These are phyloP conservation scores for Chaetops frenatus DNA, from an alignment of 2,113 vertebrate species.

Conservation along the genomic window DNA sequence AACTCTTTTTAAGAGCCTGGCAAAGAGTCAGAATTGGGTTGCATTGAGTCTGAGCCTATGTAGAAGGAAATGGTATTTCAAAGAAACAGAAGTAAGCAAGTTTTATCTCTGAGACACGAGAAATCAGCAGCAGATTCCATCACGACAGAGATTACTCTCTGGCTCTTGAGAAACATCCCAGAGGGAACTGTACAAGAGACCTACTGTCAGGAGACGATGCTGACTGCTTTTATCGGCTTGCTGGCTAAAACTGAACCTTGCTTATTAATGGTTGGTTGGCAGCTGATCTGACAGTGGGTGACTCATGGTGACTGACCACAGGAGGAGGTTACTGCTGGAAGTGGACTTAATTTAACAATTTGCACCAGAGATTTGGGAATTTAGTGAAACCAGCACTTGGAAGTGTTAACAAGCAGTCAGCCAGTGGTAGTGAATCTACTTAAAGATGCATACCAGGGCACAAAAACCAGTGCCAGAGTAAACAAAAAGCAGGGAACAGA, in stretches of 20 bases:
- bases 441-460: slow-evolving; percentile 1
- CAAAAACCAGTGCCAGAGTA: neutral
- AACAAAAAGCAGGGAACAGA: slow-evolving; percentile 15
- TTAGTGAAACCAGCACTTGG: neutral
- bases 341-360: neutral
- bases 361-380: neutral
- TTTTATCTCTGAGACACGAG: neutral
- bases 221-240: neutral
- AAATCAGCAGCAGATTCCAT: neutral
- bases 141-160: neutral
- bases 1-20: neutral
- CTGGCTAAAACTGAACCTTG: neutral
- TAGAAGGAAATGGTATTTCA: neutral
- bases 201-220: neutral
- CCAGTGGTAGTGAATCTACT: neutral
- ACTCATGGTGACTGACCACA: neutral
- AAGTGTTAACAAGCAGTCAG: slow-evolving; percentile 16
- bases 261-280: neutral
- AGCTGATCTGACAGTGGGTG: neutral
- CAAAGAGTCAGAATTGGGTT: neutral
- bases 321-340: neutral
- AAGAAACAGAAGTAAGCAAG: neutral
- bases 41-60: neutral
- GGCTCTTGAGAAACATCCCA: neutral
- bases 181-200: neutral